Conservation (phyloP, 2,113 vertebrate genomes). For the Gavia stellata region DNA sequence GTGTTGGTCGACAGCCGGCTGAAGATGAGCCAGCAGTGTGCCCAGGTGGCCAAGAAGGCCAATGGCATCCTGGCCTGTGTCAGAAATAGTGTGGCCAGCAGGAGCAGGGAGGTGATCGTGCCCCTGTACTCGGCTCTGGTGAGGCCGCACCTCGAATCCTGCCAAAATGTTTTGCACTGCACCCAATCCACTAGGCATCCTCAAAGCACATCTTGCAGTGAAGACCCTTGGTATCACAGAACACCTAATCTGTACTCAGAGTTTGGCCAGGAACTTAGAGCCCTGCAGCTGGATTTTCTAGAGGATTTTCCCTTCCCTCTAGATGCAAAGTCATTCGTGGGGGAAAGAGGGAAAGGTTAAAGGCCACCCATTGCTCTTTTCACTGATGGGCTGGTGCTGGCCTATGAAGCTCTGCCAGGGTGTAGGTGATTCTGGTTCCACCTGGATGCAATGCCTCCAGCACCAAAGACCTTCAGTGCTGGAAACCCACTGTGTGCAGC, state of each 20-base stretch:
- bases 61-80: too few relatives aligned
- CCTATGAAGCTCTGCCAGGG: not conserved
- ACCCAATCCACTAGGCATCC: not conserved
- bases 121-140: too few relatives aligned
- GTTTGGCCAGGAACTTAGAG: not conserved
- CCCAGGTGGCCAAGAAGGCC: too few relatives aligned
- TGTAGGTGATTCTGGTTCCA: not conserved
- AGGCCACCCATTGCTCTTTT: not conserved
- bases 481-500: fast-evolving
- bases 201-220: not conserved
- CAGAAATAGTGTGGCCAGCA: too few relatives aligned
- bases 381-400: not conserved
- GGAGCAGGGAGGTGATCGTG: too few relatives aligned
- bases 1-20: too few relatives aligned
- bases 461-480: not conserved
- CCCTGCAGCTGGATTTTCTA: not conserved
- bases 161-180: not conserved
- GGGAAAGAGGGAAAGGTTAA: not conserved
- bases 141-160: too few relatives aligned
- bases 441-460: not conserved
- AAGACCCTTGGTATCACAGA: not conserved
- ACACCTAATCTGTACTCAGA: not conserved
- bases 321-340: not conserved
- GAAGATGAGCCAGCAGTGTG: too few relatives aligned
- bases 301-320: not conserved